Base-by-base conservation (phyloP, 2,888 invertebrate species). In the Agrotis clavis region DNA sequence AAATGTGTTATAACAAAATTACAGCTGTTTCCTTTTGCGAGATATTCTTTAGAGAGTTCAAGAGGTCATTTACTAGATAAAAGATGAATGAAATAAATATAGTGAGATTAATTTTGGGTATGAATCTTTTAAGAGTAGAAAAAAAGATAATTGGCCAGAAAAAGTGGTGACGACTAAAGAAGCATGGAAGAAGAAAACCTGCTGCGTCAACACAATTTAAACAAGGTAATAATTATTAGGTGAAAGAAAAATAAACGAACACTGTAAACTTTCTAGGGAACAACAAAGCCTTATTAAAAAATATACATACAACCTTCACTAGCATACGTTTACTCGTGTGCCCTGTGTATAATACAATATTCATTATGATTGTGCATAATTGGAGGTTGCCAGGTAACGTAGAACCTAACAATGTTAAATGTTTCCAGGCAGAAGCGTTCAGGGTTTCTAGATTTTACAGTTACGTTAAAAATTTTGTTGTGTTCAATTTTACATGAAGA, bases 311-410 rank as follows among this genome's bases (percentile, higher is more conserved):
- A 72, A 21, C 48, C 45, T 50, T 54, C 18, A 48, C 5, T 53
- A 56, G 9, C 48, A n/a, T 1, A 47, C 35, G 48, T 35, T 59
- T 19, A 18, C 25, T 53, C 30, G 51, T 59, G 30, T 51, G 47
- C n/a, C 35, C 41, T 41, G 41, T 41, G n/a, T 57, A n/a, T 57
- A n/a, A 63, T 25, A 47, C n/a, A 57, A 21, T 67, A 79, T 79
- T 50, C 53, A 59, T 63, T 47, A 30, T 53, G 35, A 53, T 30
- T 41, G 63, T 71, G 30, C 79, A 59, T 75, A 64, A 64, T 63
- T 54, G 18, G 7, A 18, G 35, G 77, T 63, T 56, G 76, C 75
- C 19, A 7, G 14, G 67, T 63, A 77, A 74, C 77, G 30, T 1
- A 61, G 63, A 61, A 57, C 60, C 60, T 56, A 74, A 74, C 74